phyloP scores from a whole-genome alignment of 1,140 invertebrate species.

The Drosophila quadrilineata region DNA sequence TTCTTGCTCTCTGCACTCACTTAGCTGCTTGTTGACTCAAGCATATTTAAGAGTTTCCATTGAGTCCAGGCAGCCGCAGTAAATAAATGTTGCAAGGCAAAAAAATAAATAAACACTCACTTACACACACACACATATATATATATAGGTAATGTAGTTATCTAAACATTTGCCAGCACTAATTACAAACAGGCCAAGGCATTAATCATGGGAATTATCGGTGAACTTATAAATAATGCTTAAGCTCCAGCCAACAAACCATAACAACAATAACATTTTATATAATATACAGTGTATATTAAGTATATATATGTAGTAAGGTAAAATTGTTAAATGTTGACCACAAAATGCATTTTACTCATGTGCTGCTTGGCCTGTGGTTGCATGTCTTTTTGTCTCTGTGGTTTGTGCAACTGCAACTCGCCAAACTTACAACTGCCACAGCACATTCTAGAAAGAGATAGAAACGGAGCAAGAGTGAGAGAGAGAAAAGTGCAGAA shows the following conservation, averaged over 20 bases:
- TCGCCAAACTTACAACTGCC: no score
- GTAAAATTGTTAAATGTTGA: constrained; percentile 15
- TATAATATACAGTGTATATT: no score
- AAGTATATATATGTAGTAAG: no score
- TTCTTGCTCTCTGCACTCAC: not conserved
- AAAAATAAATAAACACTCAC: constrained; percentile 51
- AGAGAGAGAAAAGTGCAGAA: no score
- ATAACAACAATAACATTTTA: constrained; percentile 1
- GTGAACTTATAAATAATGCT: constrained; percentile 49
- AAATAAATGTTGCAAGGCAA: constrained; percentile 53
- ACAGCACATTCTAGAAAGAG: no score
- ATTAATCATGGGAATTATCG: constrained; percentile 59
- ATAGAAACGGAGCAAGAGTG: no score
- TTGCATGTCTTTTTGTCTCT: constrained; percentile 38
- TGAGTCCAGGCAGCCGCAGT: constrained; percentile 32
- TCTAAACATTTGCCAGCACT: constrained; percentile 54
- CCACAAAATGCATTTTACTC: constrained; percentile 46
- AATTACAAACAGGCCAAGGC: constrained; percentile 44
- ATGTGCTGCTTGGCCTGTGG: constrained; percentile 32
- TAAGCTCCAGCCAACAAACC: constrained; percentile 20
- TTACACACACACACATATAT: not conserved
- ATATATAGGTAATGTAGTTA: constrained; percentile 5
- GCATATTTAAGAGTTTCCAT: constrained; percentile 46
- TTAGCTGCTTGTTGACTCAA: constrained; percentile 38
- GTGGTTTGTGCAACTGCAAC: constrained; percentile 19